Evolutionary conservation across 1,140 invertebrate genomes (phyloP).

Genomic region (Agrilus planipennis): DNA sequence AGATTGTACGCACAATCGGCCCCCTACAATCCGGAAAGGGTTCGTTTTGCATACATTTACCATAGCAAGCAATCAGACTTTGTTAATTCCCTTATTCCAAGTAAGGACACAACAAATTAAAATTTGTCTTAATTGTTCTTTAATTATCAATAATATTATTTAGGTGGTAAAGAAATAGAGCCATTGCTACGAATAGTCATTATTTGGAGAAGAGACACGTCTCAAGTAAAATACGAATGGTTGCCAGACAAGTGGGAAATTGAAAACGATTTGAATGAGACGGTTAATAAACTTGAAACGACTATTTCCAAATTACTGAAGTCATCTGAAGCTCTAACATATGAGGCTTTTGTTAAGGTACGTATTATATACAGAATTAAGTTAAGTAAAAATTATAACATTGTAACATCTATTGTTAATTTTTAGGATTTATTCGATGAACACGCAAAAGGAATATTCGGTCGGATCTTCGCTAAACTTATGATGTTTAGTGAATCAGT

Average conservation of each 20-base stretch:
- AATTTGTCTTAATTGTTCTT: background rate
- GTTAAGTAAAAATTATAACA: background rate
- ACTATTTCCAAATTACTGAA: constrained; percentile 59
- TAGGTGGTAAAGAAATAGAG: constrained; percentile 43
- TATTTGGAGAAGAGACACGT: constrained; percentile 76
- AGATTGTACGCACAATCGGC: constrained; percentile 56
- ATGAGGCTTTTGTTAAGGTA: constrained; percentile 56
- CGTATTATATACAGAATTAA: too few species aligned
- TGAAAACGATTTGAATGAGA: constrained; percentile 55
- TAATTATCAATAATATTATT: constrained; percentile 1
- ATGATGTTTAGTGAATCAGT: constrained; percentile 61
- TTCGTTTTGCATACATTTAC: constrained; percentile 79
- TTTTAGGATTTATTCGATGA: constrained; percentile 59
- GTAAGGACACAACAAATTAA: constrained; percentile 25
- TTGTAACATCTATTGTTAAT: background rate
- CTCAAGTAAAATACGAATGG: constrained; percentile 87
- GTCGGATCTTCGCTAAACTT: constrained; percentile 53
- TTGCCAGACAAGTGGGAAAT: constrained; percentile 51
- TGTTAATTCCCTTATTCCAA: constrained; percentile 58
- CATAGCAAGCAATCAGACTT: constrained; percentile 73
- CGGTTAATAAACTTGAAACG: constrained; percentile 56
- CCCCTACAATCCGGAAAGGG: constrained; percentile 48
- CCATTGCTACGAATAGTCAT: constrained; percentile 66
- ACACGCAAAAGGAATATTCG: constrained; percentile 59
- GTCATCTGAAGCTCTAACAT: constrained; percentile 55